Evolutionary conservation across 2,888 invertebrate genomes (phyloP).

Genomic region (Ashinkailepas kermadecensis): DNA sequence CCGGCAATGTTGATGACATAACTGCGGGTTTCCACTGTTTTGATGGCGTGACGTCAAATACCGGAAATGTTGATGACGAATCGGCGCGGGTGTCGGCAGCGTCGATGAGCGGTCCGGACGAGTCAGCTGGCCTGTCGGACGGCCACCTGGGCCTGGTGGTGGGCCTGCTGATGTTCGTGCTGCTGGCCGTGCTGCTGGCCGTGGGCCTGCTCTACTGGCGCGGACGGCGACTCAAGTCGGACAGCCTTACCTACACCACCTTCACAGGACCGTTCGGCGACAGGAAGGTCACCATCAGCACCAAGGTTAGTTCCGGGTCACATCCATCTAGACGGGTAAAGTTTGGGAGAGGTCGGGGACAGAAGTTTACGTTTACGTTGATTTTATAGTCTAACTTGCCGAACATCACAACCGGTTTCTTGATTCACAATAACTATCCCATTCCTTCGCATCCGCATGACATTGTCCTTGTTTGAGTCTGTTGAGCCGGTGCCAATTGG

Average conservation of each 20-base stretch:
- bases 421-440: too few species aligned
- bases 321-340: background rate
- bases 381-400: too few species aligned
- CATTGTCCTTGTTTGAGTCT: too few species aligned
- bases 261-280: conserved; percentile 31
- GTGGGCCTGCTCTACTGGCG: conserved; percentile 40
- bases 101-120: background rate
- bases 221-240: conserved; percentile 30
- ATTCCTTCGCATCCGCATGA: too few species aligned
- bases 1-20: too few species aligned
- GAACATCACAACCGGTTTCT: too few species aligned
- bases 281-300: conserved; percentile 32
- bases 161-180: conserved; percentile 40
- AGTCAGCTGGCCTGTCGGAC: conserved; percentile 20
- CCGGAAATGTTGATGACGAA: too few species aligned
- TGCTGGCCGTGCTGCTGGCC: conserved; percentile 41
- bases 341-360: too few species aligned
- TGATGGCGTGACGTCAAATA: too few species aligned
- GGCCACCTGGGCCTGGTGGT: conserved; percentile 30
- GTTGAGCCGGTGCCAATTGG: too few species aligned
- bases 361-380: too few species aligned
- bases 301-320: conserved; percentile 27
- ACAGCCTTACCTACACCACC: conserved; percentile 31
- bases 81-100: background rate
- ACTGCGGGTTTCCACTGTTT: too few species aligned